Conservation (phyloP, 2,113 vertebrate species). For the Aix galericulata region DNA sequence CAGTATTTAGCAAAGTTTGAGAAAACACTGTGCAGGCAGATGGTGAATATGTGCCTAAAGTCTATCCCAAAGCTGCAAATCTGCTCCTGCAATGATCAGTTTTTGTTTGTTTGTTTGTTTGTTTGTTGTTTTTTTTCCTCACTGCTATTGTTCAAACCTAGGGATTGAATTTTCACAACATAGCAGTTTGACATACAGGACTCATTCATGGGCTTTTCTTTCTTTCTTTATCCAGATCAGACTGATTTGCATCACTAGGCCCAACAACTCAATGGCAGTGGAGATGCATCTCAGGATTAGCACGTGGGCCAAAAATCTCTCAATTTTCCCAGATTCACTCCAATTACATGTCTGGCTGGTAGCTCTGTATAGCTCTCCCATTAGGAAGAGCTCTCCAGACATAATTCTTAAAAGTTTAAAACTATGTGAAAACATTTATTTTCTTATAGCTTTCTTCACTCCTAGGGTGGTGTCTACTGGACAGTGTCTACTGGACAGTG, state of each 20-base stretch:
- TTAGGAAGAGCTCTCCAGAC: not conserved
- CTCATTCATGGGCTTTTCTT: not conserved
- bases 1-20: constrained; percentile 67
- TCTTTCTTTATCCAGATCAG: not conserved
- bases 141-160: constrained; percentile 49
- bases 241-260: not conserved
- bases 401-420: not conserved
- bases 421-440: not conserved
- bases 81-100: constrained; percentile 39
- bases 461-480: too few relatives aligned
- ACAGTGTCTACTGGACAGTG: too few relatives aligned
- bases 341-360: not conserved
- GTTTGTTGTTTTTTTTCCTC: constrained; percentile 2
- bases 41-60: constrained; percentile 65
- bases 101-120: too few relatives aligned
- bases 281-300: not conserved
- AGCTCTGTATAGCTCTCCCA: not conserved
- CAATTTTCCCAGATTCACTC: fast-evolving
- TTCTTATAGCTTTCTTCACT: too few relatives aligned
- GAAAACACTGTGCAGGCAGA: constrained; percentile 65
- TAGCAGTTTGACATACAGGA: not conserved
- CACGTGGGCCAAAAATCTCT: not conserved
- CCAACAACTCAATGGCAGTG: fast-evolving
- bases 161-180: constrained; percentile 19
- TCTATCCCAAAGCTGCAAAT: constrained; percentile 73